These are phyloP conservation scores for Thermophis baileyi DNA, from an alignment of 2,113 vertebrate species.

Conservation along the genomic window DNA sequence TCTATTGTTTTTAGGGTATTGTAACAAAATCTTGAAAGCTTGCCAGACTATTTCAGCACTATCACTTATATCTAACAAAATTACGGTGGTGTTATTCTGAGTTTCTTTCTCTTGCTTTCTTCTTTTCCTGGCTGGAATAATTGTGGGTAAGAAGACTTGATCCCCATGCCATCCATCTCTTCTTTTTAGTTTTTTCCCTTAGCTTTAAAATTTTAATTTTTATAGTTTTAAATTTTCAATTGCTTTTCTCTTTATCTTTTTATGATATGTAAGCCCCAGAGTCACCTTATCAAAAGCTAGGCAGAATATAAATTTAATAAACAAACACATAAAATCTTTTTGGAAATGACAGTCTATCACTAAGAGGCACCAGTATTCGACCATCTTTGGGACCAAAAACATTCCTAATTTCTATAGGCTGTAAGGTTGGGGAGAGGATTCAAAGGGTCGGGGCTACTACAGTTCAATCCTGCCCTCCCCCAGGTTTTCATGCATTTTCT, in stretches of 20 bases:
- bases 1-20: background rate
- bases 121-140: background rate
- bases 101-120: background rate
- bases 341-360: background rate
- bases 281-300: too few relatives aligned
- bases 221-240: too few relatives aligned
- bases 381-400: background rate
- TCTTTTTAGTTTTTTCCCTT: too few relatives aligned
- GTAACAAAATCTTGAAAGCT: background rate
- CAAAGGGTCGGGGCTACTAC: background rate
- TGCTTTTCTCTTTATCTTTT: too few relatives aligned
- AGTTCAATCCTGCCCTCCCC: background rate
- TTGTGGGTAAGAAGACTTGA: too few relatives aligned
- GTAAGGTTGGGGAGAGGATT: background rate
- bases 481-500: background rate
- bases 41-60: background rate
- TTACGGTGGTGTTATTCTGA: background rate
- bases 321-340: background rate
- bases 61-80: background rate
- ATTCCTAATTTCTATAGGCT: background rate
- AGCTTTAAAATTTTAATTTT: too few relatives aligned
- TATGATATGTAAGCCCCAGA: too few relatives aligned
- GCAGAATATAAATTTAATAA: too few relatives aligned
- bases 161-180: too few relatives aligned
- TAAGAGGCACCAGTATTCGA: background rate